Base-by-base conservation (phyloP, 2,888 invertebrate genomes). In the Alloplasta piceator region DNA sequence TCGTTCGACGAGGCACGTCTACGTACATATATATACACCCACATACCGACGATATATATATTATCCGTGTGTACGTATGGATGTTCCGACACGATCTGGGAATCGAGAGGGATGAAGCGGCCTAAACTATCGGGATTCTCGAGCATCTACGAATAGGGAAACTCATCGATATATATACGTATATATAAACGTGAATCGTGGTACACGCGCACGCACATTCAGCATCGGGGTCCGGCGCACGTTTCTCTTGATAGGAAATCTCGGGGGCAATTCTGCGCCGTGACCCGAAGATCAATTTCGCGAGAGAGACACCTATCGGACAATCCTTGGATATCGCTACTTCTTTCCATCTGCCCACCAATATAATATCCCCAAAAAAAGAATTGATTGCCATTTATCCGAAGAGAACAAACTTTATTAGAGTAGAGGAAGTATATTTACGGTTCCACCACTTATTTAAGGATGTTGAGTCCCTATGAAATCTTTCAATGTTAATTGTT, bases 281-380 rank as follows among this genome's bases (percentile, higher is more conserved):
- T 81, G 81, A 78, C 78, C 60, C 70, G 81, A 70, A 78, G 74
- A 74, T 74, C 78, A 81, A 81, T 78, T 81, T 78, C 77, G 52
- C 70, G 26, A 46, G 41, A 52, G 74, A 64, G 70, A 14, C 39
- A 2, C 6, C 68, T 36, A 4, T 39, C 39, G 9, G 16, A 14
- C 14, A 55, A 56, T 73, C 6, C 14, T 41, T 58, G n/a, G 16
- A 4, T 12, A 16, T 5, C 14, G n/a, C 16, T 16, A 7, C 50
- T 6, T 10, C 55, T 26, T 16, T 14, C 14, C 43, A 9, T 46
- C 10, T 39, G 46, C 26, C 26, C 26, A 26, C 26, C 26, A 26
- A 26, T 26, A 26, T 26, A 26, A 26, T 26, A 26, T 26, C 26
- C 26, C 26, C 26, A 26, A 26, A 26, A 26, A 26, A 26, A 26